phyloP scores from a whole-genome alignment of 1,140 invertebrate genomes.

The Orius insidiosus region DNA sequence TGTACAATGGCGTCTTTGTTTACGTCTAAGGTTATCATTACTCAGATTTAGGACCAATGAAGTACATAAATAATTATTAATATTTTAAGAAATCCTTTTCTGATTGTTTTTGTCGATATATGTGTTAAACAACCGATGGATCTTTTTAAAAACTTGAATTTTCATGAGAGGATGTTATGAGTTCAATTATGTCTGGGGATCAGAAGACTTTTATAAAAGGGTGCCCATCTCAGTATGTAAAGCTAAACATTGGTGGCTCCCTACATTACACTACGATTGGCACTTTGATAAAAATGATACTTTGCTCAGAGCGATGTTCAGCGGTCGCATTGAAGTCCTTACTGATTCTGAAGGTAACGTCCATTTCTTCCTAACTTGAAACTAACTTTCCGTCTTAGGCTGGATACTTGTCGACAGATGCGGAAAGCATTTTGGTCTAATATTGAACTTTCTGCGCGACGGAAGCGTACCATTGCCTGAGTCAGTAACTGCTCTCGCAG shows the following conservation, averaged over 20 bases:
- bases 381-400: slow-evolving; percentile 34
- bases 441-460: slow-evolving; percentile 91
- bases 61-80: no score
- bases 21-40: no score
- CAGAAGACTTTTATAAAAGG: slow-evolving; percentile 36
- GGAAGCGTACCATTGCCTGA: slow-evolving; percentile 83
- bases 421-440: slow-evolving; percentile 93
- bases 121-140: no score
- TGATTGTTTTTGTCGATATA: no score
- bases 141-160: no score
- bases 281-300: slow-evolving; percentile 87
- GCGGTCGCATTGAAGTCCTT: slow-evolving; percentile 89
- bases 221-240: slow-evolving; percentile 77
- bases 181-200: slow-evolving; percentile 16
- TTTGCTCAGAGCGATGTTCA: slow-evolving; percentile 98
- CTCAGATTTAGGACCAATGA: no score
- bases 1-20: no score
- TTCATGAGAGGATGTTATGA: neutral
- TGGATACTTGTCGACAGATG: slow-evolving; percentile 96
- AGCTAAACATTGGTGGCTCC: slow-evolving; percentile 89
- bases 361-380: neutral
- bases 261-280: slow-evolving; percentile 88
- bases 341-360: slow-evolving; percentile 83
- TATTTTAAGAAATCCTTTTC: no score
- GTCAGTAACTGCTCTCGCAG: slow-evolving; percentile 35